These are phyloP conservation scores for Allophyes oxyacanthae DNA, from an alignment of 2,888 invertebrate genomes.

Conservation along the genomic window DNA sequence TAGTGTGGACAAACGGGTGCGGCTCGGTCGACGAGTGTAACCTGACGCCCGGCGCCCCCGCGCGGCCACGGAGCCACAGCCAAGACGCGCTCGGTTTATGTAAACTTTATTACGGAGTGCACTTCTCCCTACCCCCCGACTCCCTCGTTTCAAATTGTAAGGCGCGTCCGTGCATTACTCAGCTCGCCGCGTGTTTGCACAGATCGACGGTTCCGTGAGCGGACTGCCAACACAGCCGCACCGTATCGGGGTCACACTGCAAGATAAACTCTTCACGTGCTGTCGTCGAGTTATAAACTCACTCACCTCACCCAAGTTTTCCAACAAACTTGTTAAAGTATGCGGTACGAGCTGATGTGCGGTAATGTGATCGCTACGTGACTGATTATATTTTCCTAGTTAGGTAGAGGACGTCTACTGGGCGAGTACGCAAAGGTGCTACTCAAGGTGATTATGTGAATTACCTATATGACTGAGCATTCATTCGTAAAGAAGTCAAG, in stretches of 20 bases:
- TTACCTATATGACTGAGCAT: no score
- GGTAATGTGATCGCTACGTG: constrained; percentile 61
- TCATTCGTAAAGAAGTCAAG: neutral
- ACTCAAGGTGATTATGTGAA: neutral
- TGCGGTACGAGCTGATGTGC: constrained; percentile 58
- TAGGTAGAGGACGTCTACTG: constrained; percentile 20
- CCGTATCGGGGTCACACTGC: constrained; percentile 80
- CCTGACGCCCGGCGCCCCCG: constrained; percentile 68
- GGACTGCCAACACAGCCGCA: constrained; percentile 70
- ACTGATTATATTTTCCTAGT: constrained; percentile 53
- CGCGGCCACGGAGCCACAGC: constrained; percentile 63
- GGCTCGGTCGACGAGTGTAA: constrained; percentile 72
- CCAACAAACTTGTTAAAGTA: constrained; percentile 63
- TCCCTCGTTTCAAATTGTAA: constrained; percentile 77
- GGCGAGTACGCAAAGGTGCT: constrained; percentile 15
- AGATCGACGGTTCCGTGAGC: constrained; percentile 83
- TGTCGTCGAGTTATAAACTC: constrained; percentile 73
- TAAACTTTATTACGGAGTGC: constrained; percentile 87
- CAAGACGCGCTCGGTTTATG: constrained; percentile 82
- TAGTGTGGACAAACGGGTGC: constrained; percentile 74
- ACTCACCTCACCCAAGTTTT: constrained; percentile 69
- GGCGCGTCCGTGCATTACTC: constrained; percentile 84
- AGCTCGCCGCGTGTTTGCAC: constrained; percentile 84
- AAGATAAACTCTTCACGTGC: constrained; percentile 78
- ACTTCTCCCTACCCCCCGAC: constrained; percentile 61